phyloP scores from a whole-genome alignment of 2,888 invertebrate genomes.

The Tipula lateralis region DNA sequence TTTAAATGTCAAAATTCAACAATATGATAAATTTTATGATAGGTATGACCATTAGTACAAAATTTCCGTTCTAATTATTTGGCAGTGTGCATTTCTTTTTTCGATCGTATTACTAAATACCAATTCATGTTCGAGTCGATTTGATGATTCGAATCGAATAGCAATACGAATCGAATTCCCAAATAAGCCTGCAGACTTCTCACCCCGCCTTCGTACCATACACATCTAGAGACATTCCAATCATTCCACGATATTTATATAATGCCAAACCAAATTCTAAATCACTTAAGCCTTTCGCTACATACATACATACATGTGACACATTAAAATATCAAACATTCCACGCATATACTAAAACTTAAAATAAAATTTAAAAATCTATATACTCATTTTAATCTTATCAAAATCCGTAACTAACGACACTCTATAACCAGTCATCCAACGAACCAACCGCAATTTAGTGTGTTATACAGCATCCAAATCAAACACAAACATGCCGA shows the following conservation, averaged over 20 bases:
- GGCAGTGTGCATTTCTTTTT: too few species aligned
- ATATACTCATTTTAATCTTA: neutral
- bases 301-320: neutral
- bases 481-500: neutral
- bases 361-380: neutral
- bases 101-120: too few species aligned
- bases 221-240: neutral
- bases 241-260: neutral
- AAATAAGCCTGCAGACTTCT: too few species aligned
- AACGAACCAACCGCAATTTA: neutral
- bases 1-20: too few species aligned
- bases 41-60: too few species aligned
- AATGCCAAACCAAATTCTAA: neutral
- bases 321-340: neutral
- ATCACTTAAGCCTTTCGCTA: constrained; percentile 1
- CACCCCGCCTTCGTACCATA: too few species aligned
- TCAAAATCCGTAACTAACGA: neutral
- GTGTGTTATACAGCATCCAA: neutral
- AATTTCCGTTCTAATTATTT: too few species aligned
- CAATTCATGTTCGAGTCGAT: too few species aligned
- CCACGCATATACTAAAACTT: neutral
- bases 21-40: too few species aligned
- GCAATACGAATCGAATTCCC: too few species aligned
- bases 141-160: too few species aligned
- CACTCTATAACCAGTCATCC: constrained; percentile 1